Conservation (phyloP, 2,113 vertebrate species). For the Heteronetta atricapilla region DNA sequence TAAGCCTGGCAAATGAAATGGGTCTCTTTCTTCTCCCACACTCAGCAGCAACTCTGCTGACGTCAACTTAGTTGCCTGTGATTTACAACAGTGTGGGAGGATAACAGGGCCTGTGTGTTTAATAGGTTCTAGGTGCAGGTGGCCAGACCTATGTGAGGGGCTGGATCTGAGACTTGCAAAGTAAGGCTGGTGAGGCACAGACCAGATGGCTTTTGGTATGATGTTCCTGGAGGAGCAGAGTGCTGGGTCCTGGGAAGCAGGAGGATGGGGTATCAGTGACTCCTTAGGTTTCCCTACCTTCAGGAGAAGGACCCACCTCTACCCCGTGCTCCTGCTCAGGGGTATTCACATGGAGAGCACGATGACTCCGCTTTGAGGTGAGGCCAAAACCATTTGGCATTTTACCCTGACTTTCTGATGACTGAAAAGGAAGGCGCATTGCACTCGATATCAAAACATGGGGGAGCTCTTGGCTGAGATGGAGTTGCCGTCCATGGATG, state of each 20-base stretch:
- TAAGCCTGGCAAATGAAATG: not conserved
- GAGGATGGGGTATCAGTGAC: not conserved
- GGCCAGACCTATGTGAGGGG: not conserved
- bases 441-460: not conserved
- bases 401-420: not conserved
- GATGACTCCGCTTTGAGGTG: not conserved
- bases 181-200: not conserved
- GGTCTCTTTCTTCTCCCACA: not conserved
- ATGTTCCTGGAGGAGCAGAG: not conserved
- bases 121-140: not conserved
- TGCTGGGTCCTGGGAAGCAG: not conserved
- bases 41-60: not conserved
- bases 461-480: not conserved
- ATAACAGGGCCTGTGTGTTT: accelerated
- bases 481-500: not conserved
- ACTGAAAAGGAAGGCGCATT: not conserved
- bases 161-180: not conserved
- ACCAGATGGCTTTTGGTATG: accelerated
- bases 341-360: not conserved
- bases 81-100: not conserved
- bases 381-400: not conserved
- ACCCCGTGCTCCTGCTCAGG: not conserved
- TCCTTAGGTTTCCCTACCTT: not conserved
- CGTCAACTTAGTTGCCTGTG: not conserved
- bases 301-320: not conserved